phyloP scores from a whole-genome alignment of 1,140 invertebrate species.

The Pararge aegeria region DNA sequence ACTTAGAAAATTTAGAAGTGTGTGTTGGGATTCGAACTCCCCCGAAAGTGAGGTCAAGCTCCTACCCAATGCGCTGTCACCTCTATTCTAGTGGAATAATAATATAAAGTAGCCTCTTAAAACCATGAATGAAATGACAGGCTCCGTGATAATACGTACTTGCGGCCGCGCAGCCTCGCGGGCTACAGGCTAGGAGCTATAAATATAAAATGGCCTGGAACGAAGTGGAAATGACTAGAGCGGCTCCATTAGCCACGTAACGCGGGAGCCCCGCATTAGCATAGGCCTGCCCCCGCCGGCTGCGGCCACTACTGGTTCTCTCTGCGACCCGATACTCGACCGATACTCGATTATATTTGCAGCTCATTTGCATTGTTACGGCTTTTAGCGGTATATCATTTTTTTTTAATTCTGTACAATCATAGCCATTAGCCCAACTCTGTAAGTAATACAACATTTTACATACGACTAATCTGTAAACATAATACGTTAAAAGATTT shows the following conservation, averaged over 20 bases:
- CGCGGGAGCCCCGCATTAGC: conserved; percentile 58
- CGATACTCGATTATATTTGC: neutral
- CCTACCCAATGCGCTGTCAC: too few relatives aligned
- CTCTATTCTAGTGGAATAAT: too few relatives aligned
- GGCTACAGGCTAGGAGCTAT: conserved; percentile 32
- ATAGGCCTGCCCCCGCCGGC: conserved; percentile 43
- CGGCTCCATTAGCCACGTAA: conserved; percentile 63
- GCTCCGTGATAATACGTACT: neutral
- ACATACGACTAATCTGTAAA: too few relatives aligned
- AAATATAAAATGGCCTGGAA: conserved; percentile 57
- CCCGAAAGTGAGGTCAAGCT: too few relatives aligned
- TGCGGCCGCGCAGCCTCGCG: neutral
- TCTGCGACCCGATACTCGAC: conserved; percentile 4
- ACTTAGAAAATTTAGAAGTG: too few relatives aligned
- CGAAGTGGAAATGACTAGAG: conserved; percentile 57
- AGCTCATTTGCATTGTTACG: too few relatives aligned
- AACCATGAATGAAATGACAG: neutral
- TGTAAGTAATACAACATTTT: too few relatives aligned
- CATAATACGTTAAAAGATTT: too few relatives aligned
- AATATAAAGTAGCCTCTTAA: neutral
- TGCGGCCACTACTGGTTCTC: conserved; percentile 27
- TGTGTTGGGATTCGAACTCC: too few relatives aligned
- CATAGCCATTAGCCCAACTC: too few relatives aligned
- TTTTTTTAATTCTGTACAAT: too few relatives aligned
- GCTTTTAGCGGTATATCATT: neutral